These are phyloP conservation scores for Dyspetes luteomarginatus DNA, from an alignment of 2,888 invertebrate genomes.

Conservation along the genomic window DNA sequence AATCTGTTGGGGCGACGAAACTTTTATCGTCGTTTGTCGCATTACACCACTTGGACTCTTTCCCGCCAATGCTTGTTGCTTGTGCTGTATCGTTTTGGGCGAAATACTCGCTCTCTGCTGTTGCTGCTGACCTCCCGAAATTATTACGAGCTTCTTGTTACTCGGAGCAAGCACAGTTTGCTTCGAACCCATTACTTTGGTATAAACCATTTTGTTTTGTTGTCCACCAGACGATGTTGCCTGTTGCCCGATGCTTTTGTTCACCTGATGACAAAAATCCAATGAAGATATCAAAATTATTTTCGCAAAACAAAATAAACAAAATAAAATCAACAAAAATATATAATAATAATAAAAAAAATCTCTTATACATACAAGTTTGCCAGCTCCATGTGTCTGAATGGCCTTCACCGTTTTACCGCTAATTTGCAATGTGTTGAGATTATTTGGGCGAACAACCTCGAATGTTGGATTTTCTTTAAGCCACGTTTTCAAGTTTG, in stretches of 20 bases:
- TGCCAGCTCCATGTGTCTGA: constrained; percentile 70
- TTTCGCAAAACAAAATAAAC: neutral
- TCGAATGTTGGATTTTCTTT: constrained; percentile 94
- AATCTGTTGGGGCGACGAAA: constrained; percentile 72
- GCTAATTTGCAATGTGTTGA: constrained; percentile 76
- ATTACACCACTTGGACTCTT: constrained; percentile 70
- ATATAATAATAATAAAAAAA: constrained; percentile 42
- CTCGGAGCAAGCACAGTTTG: constrained; percentile 79
- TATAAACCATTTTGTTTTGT: constrained; percentile 77
- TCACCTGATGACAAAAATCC: constrained; percentile 67
- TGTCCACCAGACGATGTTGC: constrained; percentile 67
- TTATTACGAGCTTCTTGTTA: constrained; percentile 76
- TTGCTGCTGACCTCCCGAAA: constrained; percentile 71
- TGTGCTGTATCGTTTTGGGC: constrained; percentile 61
- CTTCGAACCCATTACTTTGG: constrained; percentile 78
- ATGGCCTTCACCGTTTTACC: constrained; percentile 77
- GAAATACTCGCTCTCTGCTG: constrained; percentile 57
- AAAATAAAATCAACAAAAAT: neutral
- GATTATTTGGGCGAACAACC: constrained; percentile 87
- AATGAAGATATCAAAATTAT: constrained; percentile 10
- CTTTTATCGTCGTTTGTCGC: constrained; percentile 85
- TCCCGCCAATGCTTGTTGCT: constrained; percentile 64
- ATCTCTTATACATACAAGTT: constrained; percentile 55
- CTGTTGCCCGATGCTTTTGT: too few species aligned
- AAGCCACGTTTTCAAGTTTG: constrained; percentile 92